phyloP scores from a whole-genome alignment of 2,113 vertebrate species.

The Eidolon helvum region DNA sequence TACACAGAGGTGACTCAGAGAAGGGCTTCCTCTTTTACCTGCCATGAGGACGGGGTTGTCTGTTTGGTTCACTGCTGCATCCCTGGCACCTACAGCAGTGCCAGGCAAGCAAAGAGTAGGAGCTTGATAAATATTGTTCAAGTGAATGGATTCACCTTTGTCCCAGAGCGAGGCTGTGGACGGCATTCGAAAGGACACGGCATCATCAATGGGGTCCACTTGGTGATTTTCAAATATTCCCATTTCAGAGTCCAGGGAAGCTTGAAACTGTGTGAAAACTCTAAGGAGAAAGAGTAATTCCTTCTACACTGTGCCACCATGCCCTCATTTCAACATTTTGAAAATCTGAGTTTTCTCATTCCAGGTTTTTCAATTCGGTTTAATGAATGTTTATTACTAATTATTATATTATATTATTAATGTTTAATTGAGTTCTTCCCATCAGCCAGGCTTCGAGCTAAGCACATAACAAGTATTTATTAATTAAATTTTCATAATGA shows the following conservation, averaged over 20 bases:
- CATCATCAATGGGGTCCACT: background rate
- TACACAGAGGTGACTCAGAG: background rate
- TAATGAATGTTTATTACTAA: background rate
- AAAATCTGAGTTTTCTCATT: background rate
- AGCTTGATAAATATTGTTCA: background rate
- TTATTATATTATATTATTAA: background rate
- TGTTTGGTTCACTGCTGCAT: background rate
- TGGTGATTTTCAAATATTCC: background rate
- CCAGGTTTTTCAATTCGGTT: background rate
- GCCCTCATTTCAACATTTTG: background rate
- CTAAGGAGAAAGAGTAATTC: background rate
- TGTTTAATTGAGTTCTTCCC: background rate
- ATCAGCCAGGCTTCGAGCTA: background rate
- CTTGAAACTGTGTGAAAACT: background rate
- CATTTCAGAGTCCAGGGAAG: background rate
- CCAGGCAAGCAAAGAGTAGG: background rate
- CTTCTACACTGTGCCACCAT: background rate
- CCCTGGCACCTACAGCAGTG: background rate
- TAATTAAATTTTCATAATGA: background rate
- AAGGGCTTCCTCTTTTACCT: background rate
- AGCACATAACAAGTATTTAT: background rate
- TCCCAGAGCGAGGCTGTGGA: background rate
- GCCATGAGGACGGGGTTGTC: background rate
- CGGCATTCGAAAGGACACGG: background rate
- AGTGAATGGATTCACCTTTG: background rate